Evolutionary conservation across 2,797 vertebrate species (phyloP).

Genomic region (Malurus splendens): DNA sequence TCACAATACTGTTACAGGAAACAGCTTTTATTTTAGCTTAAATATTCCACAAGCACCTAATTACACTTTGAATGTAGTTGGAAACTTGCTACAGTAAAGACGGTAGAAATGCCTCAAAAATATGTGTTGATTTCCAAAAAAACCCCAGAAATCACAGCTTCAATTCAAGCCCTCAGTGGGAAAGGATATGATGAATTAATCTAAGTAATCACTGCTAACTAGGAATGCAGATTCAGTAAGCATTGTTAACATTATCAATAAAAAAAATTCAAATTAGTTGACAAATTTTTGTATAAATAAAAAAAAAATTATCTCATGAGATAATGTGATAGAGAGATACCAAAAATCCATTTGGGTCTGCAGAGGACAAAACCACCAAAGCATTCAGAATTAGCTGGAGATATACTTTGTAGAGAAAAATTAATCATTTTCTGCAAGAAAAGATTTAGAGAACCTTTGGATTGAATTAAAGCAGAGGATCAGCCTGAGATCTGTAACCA

Average conservation of each 20-base stretch:
- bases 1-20: neutral
- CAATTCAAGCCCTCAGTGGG: neutral
- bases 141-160: neutral
- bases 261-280: neutral
- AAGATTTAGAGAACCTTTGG: conserved; percentile 15
- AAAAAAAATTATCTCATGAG: neutral
- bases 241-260: neutral
- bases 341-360: neutral
- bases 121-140: neutral
- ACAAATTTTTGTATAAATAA: neutral
- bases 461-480: conserved; percentile 49
- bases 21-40: neutral
- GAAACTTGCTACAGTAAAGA: neutral
- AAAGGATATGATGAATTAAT: neutral
- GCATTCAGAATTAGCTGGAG: conserved; percentile 3
- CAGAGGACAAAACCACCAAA: neutral
- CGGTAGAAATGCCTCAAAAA: neutral
- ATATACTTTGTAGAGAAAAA: neutral
- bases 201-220: neutral
- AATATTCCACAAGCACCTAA: neutral
- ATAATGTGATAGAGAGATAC: neutral
- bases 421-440: neutral
- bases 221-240: neutral
- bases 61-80: neutral
- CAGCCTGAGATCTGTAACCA: conserved; percentile 25